phyloP scores from a whole-genome alignment of 2,797 vertebrate species.

The Poecile montanus region DNA sequence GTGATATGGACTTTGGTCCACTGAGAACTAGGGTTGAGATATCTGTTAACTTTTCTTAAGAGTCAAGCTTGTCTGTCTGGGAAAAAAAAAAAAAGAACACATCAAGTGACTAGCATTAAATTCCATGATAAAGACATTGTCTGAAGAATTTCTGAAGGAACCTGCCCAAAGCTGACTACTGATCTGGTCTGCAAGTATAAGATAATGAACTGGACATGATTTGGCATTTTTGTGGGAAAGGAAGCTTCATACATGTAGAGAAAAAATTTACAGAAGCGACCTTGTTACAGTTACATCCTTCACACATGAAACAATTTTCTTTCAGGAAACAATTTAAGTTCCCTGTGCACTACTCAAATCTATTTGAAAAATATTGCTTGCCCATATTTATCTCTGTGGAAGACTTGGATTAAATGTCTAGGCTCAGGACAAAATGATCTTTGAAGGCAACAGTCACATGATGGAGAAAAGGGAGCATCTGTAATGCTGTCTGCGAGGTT shows the following conservation, averaged over 20 bases:
- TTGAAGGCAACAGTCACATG: not conserved
- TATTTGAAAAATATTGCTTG: slow-evolving; percentile 22
- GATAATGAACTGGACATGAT: not conserved
- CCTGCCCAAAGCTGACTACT: not conserved
- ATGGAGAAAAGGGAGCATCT: not conserved
- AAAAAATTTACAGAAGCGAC: slow-evolving; percentile 30
- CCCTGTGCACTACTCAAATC: not conserved
- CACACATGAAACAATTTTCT: not conserved
- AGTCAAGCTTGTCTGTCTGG: not conserved
- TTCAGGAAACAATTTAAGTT: not conserved
- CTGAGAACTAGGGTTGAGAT: not conserved
- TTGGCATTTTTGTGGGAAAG: not conserved
- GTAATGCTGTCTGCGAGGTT: not conserved
- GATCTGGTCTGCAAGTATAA: not conserved
- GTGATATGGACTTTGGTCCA: not conserved
- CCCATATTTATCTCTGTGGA: not conserved
- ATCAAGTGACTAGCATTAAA: not conserved
- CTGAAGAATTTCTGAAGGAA: not conserved
- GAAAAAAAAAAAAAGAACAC: not conserved
- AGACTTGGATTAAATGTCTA: not conserved
- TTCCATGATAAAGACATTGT: not conserved
- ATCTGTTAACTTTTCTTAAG: not conserved
- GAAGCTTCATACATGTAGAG: not conserved
- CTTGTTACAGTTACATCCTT: not conserved
- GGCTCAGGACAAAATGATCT: not conserved